Base-by-base conservation (phyloP, 2,113 vertebrate species). In the Eira barbara region DNA sequence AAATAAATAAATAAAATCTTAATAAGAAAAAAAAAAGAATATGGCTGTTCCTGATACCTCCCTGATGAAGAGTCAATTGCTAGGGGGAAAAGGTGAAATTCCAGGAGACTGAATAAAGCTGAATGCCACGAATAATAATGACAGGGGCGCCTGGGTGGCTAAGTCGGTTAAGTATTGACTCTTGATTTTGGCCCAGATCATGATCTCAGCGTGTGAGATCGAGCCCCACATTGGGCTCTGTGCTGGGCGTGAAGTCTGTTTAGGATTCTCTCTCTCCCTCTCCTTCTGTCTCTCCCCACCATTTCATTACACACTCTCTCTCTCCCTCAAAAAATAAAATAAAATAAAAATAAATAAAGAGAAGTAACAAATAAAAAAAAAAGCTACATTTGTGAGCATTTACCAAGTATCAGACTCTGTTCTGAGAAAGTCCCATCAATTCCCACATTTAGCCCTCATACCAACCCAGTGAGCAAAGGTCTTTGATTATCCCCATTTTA, bases 11-110 rank as follows among this genome's bases (percentile, higher is more conserved):
- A 18, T 55, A 55, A 55, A 55, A 55, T 55, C 52, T 55, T 55
- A 55, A 55, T 55, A 55, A 55, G 52, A 55, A 55, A 55, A 52
- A 55, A 55, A 55, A 55, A 98, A 97, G 98, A 93, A 95, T 89
- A 83, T 0, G 74, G 59, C 73, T 97, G 89, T 97, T 96, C 84
- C 96, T 87, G 97, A 95, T 95, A 97, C 61, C 95, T 97, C 90
- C 76, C 86, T 91, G 81, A 63, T 55, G 97, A 98, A 94, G 90
- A 97, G 80, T 67, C 59, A 36, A 31, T 45, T 59, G 89, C 93
- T 96, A 55, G 23, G 61, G 86, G 88, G 87, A 97, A 89, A 81
- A 92, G 91, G 29, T 34, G 10, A 74, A 95, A 91, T 97, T 95
- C 89, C 83, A 45, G 82, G 7, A 92, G 96, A 76, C 57, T 36